Percentiles rank a stretch among this genome's conserved stretches.
Conservation (phyloP, 2,797 vertebrate genomes). For the Paratrypauchen microcephalus region DNA sequence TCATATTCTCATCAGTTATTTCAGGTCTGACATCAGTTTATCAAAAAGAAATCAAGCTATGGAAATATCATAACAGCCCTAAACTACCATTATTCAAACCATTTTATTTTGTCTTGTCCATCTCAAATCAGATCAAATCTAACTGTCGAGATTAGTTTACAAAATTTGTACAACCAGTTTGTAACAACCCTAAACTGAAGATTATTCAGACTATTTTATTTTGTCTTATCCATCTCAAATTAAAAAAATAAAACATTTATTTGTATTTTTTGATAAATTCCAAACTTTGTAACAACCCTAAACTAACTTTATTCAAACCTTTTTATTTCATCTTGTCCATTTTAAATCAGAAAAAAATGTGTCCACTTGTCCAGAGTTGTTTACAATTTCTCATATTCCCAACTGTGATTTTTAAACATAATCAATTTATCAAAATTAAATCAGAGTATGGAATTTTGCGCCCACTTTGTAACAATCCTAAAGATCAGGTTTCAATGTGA, state of each 20-base stretch:
- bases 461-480: too few species aligned
- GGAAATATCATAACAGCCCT: too few species aligned
- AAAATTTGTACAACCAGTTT: too few species aligned
- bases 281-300: not conserved
- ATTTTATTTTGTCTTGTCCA: too few species aligned
- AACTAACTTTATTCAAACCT: not conserved
- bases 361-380: slow-evolving; percentile 22
- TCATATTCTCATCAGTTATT: not conserved
- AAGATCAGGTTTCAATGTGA: not conserved
- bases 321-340: not conserved
- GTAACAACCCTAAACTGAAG: not conserved
- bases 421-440: too few species aligned
- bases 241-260: not conserved
- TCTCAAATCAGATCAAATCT: too few species aligned
- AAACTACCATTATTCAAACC: too few species aligned
- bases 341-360: slow-evolving; percentile 6
- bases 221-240: not conserved
- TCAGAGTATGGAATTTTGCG: too few species aligned
- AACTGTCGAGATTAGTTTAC: too few species aligned
- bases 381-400: slow-evolving; percentile 13
- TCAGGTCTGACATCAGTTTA: not conserved
- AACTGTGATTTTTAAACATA: not conserved
- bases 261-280: too few species aligned
- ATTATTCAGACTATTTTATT: slow-evolving; percentile 2
- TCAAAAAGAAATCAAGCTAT: too few species aligned